Evolutionary conservation across 2,113 vertebrate species (phyloP).

Genomic region (Prionailurus viverrinus): DNA sequence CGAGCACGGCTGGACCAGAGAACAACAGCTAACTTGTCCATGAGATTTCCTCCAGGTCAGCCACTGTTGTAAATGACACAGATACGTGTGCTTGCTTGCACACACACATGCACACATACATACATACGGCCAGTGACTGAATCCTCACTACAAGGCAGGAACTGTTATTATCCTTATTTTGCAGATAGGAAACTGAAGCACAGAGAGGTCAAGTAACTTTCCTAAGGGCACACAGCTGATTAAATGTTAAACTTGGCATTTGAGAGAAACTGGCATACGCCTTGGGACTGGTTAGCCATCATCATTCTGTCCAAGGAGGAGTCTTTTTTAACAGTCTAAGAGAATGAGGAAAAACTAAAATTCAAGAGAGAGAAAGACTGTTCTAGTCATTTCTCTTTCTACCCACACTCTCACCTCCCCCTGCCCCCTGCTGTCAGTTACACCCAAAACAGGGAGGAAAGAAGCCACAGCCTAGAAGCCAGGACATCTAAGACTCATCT

Average conservation of each 20-base stretch:
- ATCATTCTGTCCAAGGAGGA: too few species aligned
- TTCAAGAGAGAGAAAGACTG: too few species aligned
- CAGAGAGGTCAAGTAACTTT: not conserved
- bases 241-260: not conserved
- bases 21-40: not conserved
- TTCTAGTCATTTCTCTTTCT: accelerated
- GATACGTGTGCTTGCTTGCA: accelerated
- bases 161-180: not conserved
- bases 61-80: accelerated
- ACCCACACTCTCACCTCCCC: accelerated
- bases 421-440: not conserved
- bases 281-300: not conserved
- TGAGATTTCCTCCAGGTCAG: not conserved
- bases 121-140: too few species aligned
- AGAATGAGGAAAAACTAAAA: not conserved
- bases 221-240: not conserved
- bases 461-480: not conserved
- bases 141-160: not conserved
- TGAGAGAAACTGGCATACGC: not conserved
- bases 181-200: not conserved
- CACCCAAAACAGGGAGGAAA: not conserved
- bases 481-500: not conserved
- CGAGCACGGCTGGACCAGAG: not conserved
- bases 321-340: not conserved
- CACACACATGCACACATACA: not conserved